These are phyloP conservation scores for Peromyscus aztecus DNA, from an alignment of 2,797 vertebrate genomes.

Conservation along the genomic window DNA sequence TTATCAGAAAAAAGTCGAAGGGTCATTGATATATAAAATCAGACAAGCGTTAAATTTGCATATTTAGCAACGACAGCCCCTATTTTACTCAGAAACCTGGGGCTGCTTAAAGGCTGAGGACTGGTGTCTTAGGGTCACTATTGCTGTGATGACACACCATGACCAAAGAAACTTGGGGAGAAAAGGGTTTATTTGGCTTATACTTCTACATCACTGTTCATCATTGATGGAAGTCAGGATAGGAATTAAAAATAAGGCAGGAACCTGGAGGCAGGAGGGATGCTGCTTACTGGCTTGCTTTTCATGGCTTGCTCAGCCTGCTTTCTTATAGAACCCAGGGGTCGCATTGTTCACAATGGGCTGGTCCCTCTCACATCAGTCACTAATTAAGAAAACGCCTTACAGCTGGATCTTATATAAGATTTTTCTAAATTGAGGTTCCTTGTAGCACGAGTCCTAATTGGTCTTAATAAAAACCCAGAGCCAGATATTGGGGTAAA, in stretches of 20 bases:
- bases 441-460: no score
- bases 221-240: background rate
- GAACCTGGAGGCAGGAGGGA: background rate
- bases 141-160: background rate
- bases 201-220: background rate
- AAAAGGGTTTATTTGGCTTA: background rate
- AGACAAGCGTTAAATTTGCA: background rate
- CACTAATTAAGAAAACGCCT: background rate
- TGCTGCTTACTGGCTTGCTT: background rate
- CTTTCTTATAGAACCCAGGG: background rate
- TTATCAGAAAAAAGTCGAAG: constrained; percentile 50
- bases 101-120: background rate
- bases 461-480: no score
- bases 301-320: background rate
- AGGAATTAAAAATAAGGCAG: background rate
- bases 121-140: background rate
- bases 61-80: background rate
- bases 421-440: background rate
- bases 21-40: background rate
- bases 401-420: background rate
- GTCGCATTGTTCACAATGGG: background rate
- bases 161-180: background rate
- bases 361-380: background rate
- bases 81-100: constrained; percentile 36
- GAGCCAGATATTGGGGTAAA: no score